These are phyloP conservation scores for Hemicordylus capensis DNA, from an alignment of 2,113 vertebrate genomes.

Conservation along the genomic window DNA sequence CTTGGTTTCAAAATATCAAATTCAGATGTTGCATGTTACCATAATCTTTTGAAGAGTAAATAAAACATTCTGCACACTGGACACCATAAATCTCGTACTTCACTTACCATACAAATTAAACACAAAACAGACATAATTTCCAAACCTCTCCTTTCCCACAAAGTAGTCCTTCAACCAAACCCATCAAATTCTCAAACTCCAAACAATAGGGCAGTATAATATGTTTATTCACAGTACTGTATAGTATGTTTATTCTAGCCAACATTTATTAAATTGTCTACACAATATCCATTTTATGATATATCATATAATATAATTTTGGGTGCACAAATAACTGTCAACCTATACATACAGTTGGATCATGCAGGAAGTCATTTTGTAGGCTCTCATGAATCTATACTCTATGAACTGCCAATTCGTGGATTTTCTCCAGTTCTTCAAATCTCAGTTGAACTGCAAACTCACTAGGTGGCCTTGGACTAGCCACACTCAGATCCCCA, in stretches of 20 bases:
- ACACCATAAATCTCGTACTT: slow-evolving; percentile 66
- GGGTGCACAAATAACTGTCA: slow-evolving; percentile 31
- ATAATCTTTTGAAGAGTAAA: slow-evolving; percentile 70
- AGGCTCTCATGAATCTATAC: neutral
- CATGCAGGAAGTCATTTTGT: slow-evolving; percentile 23
- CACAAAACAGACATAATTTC: slow-evolving; percentile 75
- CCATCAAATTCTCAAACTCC: slow-evolving; percentile 50
- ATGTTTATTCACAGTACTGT: slow-evolving; percentile 29
- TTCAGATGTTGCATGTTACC: slow-evolving; percentile 72
- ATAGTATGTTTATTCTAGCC: too few relatives aligned
- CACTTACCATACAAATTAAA: slow-evolving; percentile 75
- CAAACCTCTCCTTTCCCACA: slow-evolving; percentile 69
- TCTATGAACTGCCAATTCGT: neutral
- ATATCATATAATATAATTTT: slow-evolving; percentile 20
- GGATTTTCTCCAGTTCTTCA: too few relatives aligned
- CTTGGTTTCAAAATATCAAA: slow-evolving; percentile 68
- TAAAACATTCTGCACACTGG: slow-evolving; percentile 66
- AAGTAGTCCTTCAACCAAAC: slow-evolving; percentile 65
- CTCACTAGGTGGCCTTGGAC: neutral
- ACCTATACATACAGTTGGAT: slow-evolving; percentile 34
- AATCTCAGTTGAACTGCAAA: neutral
- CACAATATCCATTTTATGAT: slow-evolving; percentile 32
- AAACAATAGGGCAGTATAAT: slow-evolving; percentile 29
- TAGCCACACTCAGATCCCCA: neutral
- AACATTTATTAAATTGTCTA: slow-evolving; percentile 48